Percentiles rank a stretch among this genome's conserved stretches.
These are phyloP conservation scores for Orthosia gracilis DNA, from an alignment of 2,888 invertebrate genomes.

Conservation along the genomic window DNA sequence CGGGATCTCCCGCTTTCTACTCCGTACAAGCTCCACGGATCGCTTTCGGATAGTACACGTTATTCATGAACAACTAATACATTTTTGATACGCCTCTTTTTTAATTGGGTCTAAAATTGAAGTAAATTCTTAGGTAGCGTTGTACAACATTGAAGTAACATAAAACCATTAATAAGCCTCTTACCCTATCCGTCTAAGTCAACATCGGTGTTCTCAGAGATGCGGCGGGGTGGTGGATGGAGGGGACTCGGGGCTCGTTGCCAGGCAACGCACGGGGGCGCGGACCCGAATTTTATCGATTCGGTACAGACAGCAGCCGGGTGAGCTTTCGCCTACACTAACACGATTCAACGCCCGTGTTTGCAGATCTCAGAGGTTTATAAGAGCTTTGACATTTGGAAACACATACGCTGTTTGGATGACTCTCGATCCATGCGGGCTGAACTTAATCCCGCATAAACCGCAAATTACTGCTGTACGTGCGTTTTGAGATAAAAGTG, in stretches of 20 bases:
- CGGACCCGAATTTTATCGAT: slow-evolving; percentile 91
- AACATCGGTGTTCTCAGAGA: slow-evolving; percentile 89
- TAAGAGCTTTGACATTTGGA: slow-evolving; percentile 87
- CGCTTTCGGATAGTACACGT: slow-evolving; percentile 56
- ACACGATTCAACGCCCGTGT: slow-evolving; percentile 89
- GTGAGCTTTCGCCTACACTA: slow-evolving; percentile 86
- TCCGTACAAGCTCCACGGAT: slow-evolving; percentile 70
- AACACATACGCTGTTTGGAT: slow-evolving; percentile 78
- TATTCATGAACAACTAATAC: slow-evolving; percentile 63
- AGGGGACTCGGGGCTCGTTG: slow-evolving; percentile 82
- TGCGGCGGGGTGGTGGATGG: slow-evolving; percentile 76
- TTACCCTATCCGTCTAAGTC: slow-evolving; percentile 91
- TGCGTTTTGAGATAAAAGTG: slow-evolving; percentile 62
- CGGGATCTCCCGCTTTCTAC: slow-evolving; percentile 76
- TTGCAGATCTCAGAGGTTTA: slow-evolving; percentile 89
- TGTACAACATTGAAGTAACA: slow-evolving; percentile 84
- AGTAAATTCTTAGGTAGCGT: slow-evolving; percentile 64
- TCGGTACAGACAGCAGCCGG: slow-evolving; percentile 89
- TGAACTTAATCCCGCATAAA: slow-evolving; percentile 66
- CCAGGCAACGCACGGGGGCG: slow-evolving; percentile 87
- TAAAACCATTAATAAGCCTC: slow-evolving; percentile 91
- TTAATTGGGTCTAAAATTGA: slow-evolving; percentile 35
- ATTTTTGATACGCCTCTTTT: slow-evolving; percentile 49
- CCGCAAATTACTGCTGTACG: slow-evolving; percentile 68
- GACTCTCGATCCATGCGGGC: slow-evolving; percentile 70